Evolutionary conservation across 2,797 vertebrate species (phyloP).

Genomic region (Toxotes lorentzi): DNA sequence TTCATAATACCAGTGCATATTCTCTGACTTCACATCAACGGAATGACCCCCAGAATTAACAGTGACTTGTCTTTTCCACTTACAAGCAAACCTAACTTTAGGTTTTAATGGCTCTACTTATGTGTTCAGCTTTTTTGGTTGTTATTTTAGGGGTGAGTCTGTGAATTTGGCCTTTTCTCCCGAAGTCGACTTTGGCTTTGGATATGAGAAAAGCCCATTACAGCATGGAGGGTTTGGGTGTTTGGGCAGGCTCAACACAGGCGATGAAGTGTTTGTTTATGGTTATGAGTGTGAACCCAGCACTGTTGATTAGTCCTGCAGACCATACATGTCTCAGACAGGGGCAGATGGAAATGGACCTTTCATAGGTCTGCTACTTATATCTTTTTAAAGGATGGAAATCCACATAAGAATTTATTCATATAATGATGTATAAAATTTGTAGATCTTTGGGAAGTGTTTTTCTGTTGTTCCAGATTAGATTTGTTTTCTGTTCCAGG

Average conservation of each 20-base stretch:
- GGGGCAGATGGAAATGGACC: slow-evolving; percentile 67
- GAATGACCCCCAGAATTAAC: slow-evolving; percentile 66
- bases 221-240: slow-evolving; percentile 77
- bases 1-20: slow-evolving; percentile 59
- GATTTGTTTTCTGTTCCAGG: neutral
- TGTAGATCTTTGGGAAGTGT: neutral
- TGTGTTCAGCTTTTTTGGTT: slow-evolving; percentile 67
- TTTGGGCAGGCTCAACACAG: slow-evolving; percentile 76
- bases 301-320: slow-evolving; percentile 80
- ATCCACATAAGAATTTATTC: slow-evolving; percentile 31
- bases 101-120: slow-evolving; percentile 71
- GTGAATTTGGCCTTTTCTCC: slow-evolving; percentile 71
- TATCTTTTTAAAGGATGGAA: slow-evolving; percentile 48
- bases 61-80: slow-evolving; percentile 81
- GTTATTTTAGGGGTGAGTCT: slow-evolving; percentile 75
- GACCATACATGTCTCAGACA: slow-evolving; percentile 71
- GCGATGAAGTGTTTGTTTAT: slow-evolving; percentile 86
- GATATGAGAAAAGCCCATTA: slow-evolving; percentile 77
- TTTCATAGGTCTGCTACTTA: slow-evolving; percentile 37
- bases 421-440: neutral
- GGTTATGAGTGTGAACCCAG: slow-evolving; percentile 82
- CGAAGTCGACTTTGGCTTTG: slow-evolving; percentile 63
- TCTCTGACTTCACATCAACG: slow-evolving; percentile 69
- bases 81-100: slow-evolving; percentile 48
- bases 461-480: neutral